Base-by-base conservation (phyloP, 2,888 invertebrate genomes). In the Atrina japonica region DNA sequence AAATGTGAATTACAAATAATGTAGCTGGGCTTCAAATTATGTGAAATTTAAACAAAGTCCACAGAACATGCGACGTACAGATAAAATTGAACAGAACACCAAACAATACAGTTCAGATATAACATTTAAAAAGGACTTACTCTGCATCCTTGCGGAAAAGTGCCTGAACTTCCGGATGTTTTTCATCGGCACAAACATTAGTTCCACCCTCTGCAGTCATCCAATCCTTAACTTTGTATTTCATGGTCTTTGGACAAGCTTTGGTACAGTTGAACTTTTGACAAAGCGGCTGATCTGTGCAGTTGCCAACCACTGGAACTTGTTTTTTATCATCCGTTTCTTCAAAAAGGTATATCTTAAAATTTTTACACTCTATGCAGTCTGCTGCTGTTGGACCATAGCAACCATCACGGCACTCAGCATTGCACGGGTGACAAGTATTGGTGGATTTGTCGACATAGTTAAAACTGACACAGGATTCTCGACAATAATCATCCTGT, bases 401-500 rank as follows among this genome's bases (percentile, higher is more conserved):
- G 63, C 90, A 90, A 0, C 96, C 96, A 3, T 73, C 77, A 59
- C 94, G 93, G 87, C 98, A 98, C 91, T 97, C 96, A 0, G 92
- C 88, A 84, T 95, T 94, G 81, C 96, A 96, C 23, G 93, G 93
- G 23, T 94, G 92, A 85, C 97, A 97, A 63, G 93, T 93, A 78
- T 94, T 94, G 18, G 93, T 93, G 35, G 5, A 5, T 70, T 94
- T 93, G 82, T 97, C 95, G 0, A 96, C 95, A 87, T 94, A 98
- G 87, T 96, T 95, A 88, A 97, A 96, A 0, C 93, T 89, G 0
- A 96, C 95, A 86, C 97, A 97, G 86, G 96, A 95, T 75, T 97
- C 95, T 87, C 82, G 75, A 63, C 87, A 88, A 41, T 73, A 60
- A 86, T 96, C 96, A 0, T 95, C 96, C 70, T 74, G 68, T 7